These are phyloP conservation scores for Drosophila albomicans DNA, from an alignment of 1,140 invertebrate species.

Conservation along the genomic window DNA sequence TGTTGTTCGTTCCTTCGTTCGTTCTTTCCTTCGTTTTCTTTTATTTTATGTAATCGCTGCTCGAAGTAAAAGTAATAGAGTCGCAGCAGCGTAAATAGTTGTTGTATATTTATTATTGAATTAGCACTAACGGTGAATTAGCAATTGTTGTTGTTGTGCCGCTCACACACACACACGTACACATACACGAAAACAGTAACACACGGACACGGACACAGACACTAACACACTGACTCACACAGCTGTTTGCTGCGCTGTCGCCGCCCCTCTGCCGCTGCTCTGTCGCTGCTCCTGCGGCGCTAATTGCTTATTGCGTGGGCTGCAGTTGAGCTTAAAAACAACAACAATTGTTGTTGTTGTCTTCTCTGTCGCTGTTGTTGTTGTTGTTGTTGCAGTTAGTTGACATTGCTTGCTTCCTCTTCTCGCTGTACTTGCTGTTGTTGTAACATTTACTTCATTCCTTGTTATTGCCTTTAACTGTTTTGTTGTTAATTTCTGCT, in stretches of 20 bases:
- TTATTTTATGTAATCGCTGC: constrained; percentile 50
- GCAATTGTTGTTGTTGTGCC: constrained; percentile 12
- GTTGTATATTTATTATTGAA: neutral
- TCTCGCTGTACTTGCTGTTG: too few species aligned
- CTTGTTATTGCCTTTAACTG: too few species aligned
- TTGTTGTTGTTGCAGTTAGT: neutral
- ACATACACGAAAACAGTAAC: neutral
- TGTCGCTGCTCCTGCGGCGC: neutral
- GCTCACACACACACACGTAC: constrained; percentile 17
- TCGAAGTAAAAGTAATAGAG: neutral
- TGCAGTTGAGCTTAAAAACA: neutral
- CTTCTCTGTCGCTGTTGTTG: neutral
- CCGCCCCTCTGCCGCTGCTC: neutral
- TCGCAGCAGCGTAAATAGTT: constrained; percentile 9
- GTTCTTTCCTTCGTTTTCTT: constrained; percentile 1
- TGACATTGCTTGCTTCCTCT: too few species aligned
- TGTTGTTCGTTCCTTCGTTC: neutral
- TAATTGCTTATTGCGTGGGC: constrained; percentile 21
- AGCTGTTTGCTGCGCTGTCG: constrained; percentile 42
- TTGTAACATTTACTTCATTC: too few species aligned
- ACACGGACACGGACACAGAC: neutral
- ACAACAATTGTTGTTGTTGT: constrained; percentile 1
- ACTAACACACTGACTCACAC: constrained; percentile 43
- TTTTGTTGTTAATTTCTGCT: constrained; percentile 2
- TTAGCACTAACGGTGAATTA: neutral